These are phyloP conservation scores for Exocentrus adspersus DNA, from an alignment of 2,888 invertebrate genomes.

Conservation along the genomic window DNA sequence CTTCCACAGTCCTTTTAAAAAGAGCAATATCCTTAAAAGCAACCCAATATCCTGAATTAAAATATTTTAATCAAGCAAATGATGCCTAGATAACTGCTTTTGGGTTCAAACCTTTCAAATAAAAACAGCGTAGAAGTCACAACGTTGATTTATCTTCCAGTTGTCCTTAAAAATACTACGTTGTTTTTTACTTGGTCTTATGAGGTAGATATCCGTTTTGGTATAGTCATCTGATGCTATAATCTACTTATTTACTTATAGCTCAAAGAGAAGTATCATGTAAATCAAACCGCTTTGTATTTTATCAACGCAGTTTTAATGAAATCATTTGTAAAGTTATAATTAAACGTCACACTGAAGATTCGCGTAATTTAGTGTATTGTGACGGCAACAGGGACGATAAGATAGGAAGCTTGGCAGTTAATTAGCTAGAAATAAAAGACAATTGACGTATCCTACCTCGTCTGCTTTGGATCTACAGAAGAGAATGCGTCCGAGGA, in stretches of 20 bases:
- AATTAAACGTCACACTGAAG: slow-evolving; percentile 27
- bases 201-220: too few relatives aligned
- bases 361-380: slow-evolving; percentile 36
- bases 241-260: slow-evolving; percentile 8
- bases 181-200: too few relatives aligned
- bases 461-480: slow-evolving; percentile 16
- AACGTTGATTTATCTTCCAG: too few relatives aligned
- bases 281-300: slow-evolving; percentile 16
- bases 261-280: slow-evolving; percentile 8
- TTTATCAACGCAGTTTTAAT: slow-evolving; percentile 25
- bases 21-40: too few relatives aligned
- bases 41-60: too few relatives aligned
- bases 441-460: slow-evolving; percentile 27
- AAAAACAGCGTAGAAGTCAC: too few relatives aligned
- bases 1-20: too few relatives aligned
- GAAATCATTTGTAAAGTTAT: slow-evolving; percentile 30
- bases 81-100: too few relatives aligned
- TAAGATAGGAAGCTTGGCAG: slow-evolving; percentile 25
- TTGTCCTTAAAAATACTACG: too few relatives aligned
- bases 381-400: slow-evolving; percentile 18
- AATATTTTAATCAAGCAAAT: too few relatives aligned
- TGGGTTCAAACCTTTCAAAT: too few relatives aligned
- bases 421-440: slow-evolving; percentile 29
- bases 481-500: slow-evolving; percentile 4
- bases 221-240: too few relatives aligned